Percentiles rank a stretch among this genome's conserved stretches.
These are phyloP conservation scores for Callipepla californica DNA, from an alignment of 2,113 vertebrate genomes.

Conservation along the genomic window DNA sequence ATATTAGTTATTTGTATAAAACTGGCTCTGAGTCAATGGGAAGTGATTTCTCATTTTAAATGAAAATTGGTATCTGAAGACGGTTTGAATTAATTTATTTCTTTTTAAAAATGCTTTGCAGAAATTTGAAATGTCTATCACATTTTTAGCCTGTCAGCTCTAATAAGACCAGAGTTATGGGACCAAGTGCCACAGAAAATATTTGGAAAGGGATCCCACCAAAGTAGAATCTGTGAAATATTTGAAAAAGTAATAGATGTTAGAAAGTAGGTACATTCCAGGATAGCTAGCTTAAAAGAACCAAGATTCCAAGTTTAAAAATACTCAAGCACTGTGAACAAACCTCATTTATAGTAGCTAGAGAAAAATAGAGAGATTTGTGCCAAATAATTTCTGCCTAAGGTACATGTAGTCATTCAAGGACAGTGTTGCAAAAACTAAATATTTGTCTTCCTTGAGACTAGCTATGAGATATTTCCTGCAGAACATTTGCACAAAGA, in stretches of 20 bases:
- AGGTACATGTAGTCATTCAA: constrained; percentile 47
- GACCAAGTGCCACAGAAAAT: neutral
- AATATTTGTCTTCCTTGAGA: constrained; percentile 64
- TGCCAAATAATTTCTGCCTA: neutral
- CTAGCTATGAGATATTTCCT: constrained; percentile 54
- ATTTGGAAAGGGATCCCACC: neutral
- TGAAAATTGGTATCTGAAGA: neutral
- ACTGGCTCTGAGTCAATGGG: neutral
- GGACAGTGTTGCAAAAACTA: constrained; percentile 54
- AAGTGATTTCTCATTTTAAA: neutral
- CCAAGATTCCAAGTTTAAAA: neutral
- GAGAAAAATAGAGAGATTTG: neutral
- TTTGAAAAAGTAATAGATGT: neutral
- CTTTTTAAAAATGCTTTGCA: neutral
- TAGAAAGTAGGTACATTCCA: neutral
- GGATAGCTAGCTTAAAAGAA: neutral
- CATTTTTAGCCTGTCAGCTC: neutral
- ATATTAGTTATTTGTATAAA: neutral
- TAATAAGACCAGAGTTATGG: neutral
- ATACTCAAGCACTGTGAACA: neutral
- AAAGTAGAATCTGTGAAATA: neutral
- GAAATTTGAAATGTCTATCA: neutral
- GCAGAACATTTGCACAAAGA: constrained; percentile 31
- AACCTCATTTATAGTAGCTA: neutral
- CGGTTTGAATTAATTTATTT: accelerated